Conservation (phyloP, 2,113 vertebrate species). For the Xiphophorus hellerii region DNA sequence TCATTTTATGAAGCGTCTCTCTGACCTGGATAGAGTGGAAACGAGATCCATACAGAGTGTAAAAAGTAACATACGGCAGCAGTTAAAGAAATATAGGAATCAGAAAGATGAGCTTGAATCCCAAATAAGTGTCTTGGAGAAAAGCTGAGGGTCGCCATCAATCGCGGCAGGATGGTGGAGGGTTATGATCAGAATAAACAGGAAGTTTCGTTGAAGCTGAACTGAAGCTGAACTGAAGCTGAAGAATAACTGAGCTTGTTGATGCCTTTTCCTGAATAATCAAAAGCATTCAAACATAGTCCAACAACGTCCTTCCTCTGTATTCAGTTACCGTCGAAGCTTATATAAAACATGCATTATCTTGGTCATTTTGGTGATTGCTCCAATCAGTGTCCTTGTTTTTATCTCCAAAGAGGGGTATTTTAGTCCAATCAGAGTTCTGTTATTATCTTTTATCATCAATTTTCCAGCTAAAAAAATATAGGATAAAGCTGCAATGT, state of each 20-base stretch:
- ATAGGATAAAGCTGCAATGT: too few species aligned
- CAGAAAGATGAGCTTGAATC: too few species aligned
- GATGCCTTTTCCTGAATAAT: not conserved
- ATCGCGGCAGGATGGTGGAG: too few species aligned
- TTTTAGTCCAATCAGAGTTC: not conserved
- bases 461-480: too few species aligned
- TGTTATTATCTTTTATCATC: too few species aligned
- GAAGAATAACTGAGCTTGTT: not conserved
- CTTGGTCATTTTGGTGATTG: not conserved
- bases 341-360: not conserved
- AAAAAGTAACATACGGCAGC: too few species aligned
- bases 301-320: not conserved
- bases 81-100: too few species aligned
- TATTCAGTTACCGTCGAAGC: not conserved
- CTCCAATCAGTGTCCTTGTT: not conserved
- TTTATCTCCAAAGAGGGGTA: not conserved
- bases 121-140: too few species aligned
- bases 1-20: not conserved
- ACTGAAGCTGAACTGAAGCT: too few species aligned
- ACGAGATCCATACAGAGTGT: too few species aligned
- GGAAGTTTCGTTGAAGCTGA: not conserved
- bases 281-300: not conserved
- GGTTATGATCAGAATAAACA: slow-evolving; percentile 2
- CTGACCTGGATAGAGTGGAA: slow-evolving; percentile 6
- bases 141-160: too few species aligned